phyloP scores from a whole-genome alignment of 2,888 invertebrate genomes.

The Polietes domitor region DNA sequence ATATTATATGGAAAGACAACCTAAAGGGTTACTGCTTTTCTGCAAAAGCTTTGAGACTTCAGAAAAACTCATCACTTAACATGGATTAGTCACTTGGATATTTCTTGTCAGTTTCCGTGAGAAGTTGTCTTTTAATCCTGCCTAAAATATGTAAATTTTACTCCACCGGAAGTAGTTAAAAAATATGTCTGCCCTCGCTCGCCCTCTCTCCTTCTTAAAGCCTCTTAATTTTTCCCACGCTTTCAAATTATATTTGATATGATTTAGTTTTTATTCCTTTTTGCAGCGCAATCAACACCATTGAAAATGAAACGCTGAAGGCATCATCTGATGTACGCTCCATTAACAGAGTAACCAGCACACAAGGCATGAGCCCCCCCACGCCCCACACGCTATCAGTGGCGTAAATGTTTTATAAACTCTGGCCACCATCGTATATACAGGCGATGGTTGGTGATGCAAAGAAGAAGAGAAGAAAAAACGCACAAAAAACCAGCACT shows the following conservation, averaged over 20 bases:
- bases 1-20: no score
- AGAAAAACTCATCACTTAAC: no score
- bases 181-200: neutral
- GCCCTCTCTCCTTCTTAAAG: neutral
- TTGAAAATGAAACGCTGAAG: constrained; percentile 25
- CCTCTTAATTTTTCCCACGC: constrained; percentile 18
- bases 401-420: constrained; percentile 10
- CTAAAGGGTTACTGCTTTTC: no score
- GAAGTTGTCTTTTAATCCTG: no score
- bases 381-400: no score
- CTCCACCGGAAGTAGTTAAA: neutral
- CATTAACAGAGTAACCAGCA: constrained; percentile 20
- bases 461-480: neutral
- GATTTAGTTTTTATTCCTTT: neutral
- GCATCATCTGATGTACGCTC: neutral
- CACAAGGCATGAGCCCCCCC: neutral
- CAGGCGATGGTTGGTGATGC: neutral
- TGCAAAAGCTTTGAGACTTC: no score
- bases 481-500: neutral
- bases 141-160: no score
- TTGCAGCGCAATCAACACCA: neutral
- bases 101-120: no score
- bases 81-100: no score
- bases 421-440: neutral
- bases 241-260: neutral